Evolutionary conservation across 2,113 vertebrate species (phyloP), one percentile per base, ranked within the genome.

Genomic region (Corythoichthys intestinalis): DNA sequence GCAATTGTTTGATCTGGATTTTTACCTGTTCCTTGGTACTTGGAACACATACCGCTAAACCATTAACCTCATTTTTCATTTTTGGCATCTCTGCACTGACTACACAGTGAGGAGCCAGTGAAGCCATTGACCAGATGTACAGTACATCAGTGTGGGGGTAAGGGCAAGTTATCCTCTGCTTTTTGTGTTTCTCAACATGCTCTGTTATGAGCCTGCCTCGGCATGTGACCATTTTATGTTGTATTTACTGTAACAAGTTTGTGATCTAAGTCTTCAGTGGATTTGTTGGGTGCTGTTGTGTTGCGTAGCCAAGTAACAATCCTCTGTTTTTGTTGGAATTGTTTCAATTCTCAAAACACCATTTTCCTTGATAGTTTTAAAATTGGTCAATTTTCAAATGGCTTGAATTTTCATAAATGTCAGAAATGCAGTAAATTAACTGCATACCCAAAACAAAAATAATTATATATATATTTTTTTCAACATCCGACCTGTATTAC

Each of bases 181-280:
- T 49, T 66, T n/a, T 63, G 20, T 50, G 41, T 72, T 57, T 52
- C 49, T 67, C 47, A 70, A 20, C 37, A 13, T 48, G 60, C 61
- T 28, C 50, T 14, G 49, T 54, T 8, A 44, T 50, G 14, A 67
- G 39, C 37, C 58, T 9, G 50, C 63, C 37, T 67, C 35, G 8
- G 28, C 34, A 50, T 11, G 48, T 52, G 56, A 75, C 38, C 53
- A 65, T 73, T 75, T 39, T 70, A 12, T 77, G 63, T 57, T 64
- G 57, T 71, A 48, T 65, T 76, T 48, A 37, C 74, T 61, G 41
- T 57, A 64, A 72, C 81, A 54, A 77, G 65, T 68, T 76, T 58
- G 77, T 67, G 73, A 77, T 82, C 66, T 73, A 49, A 80, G 70
- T 74, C 49, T 75, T 56, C 64, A 47, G 39, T 64, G 72, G 81